Conservation (phyloP, 2,888 invertebrate genomes). For the Baronia brevicornis region DNA sequence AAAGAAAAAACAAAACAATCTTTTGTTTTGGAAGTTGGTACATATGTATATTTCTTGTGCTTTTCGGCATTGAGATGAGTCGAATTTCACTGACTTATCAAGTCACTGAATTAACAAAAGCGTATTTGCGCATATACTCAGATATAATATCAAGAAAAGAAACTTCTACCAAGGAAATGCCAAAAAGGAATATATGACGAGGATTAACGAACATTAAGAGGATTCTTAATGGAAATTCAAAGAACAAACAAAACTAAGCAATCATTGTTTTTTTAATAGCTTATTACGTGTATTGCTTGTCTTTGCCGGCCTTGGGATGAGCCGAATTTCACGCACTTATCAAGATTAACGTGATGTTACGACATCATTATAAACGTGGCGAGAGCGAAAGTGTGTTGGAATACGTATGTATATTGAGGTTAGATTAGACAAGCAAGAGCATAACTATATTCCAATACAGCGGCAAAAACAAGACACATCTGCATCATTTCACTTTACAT, state of each 20-base stretch:
- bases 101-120: too few species aligned
- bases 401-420: neutral
- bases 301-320: constrained; percentile 52
- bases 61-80: too few species aligned
- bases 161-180: constrained; percentile 5
- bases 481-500: too few species aligned
- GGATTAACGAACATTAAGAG: neutral
- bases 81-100: too few species aligned
- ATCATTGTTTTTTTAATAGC: constrained; percentile 3
- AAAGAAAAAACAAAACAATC: too few species aligned
- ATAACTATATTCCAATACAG: neutral
- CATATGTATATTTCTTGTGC: too few species aligned
- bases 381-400: constrained; percentile 6
- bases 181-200: constrained; percentile 8
- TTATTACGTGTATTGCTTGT: constrained; percentile 36
- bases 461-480: too few species aligned
- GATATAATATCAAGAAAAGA: too few species aligned
- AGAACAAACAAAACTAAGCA: constrained; percentile 5
- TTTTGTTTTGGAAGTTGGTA: too few species aligned
- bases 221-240: neutral
- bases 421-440: neutral
- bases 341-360: constrained; percentile 48
- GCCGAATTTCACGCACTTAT: constrained; percentile 49
- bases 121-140: too few species aligned
- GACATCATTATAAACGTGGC: constrained; percentile 25